Conservation (phyloP, 1,140 invertebrate genomes). For the Aporrectodea caliginosa region DNA sequence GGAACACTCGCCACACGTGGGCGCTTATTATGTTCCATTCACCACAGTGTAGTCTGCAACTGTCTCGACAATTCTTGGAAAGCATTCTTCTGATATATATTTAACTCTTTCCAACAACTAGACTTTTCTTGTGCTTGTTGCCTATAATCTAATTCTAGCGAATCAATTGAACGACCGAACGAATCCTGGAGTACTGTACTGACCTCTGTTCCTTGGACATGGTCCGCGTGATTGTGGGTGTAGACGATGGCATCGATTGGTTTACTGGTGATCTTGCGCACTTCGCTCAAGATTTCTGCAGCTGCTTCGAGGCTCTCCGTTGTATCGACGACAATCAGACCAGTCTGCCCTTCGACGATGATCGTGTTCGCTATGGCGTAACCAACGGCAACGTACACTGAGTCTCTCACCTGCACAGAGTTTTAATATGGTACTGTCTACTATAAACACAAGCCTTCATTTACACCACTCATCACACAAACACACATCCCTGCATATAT, state of each 20-base stretch:
- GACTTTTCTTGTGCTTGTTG: too few relatives aligned
- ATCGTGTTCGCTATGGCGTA: slow-evolving; percentile 45
- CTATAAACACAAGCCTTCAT: too few relatives aligned
- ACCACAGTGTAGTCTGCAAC: too few relatives aligned
- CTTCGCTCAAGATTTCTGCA: slow-evolving; percentile 37
- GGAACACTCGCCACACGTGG: too few relatives aligned
- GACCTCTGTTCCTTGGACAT: slow-evolving; percentile 41
- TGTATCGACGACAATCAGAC: slow-evolving; percentile 45
- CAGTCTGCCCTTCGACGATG: slow-evolving; percentile 40
- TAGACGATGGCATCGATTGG: slow-evolving; percentile 30
- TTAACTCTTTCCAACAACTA: too few relatives aligned
- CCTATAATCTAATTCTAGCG: too few relatives aligned
- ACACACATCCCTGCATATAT: too few relatives aligned
- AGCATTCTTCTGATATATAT: too few relatives aligned
- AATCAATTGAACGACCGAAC: slow-evolving; percentile 26
- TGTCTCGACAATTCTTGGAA: too few relatives aligned
- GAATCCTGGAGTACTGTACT: too few relatives aligned
- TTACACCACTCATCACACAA: too few relatives aligned
- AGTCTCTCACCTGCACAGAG: slow-evolving; percentile 40
- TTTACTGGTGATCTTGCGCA: slow-evolving; percentile 40
- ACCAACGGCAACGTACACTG: slow-evolving; percentile 43
- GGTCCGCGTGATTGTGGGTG: slow-evolving; percentile 43
- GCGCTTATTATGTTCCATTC: too few relatives aligned
- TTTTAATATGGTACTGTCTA: not conserved
- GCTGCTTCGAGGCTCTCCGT: slow-evolving; percentile 42